Conservation (phyloP, 2,888 invertebrate species). For the Orthosia gothica region DNA sequence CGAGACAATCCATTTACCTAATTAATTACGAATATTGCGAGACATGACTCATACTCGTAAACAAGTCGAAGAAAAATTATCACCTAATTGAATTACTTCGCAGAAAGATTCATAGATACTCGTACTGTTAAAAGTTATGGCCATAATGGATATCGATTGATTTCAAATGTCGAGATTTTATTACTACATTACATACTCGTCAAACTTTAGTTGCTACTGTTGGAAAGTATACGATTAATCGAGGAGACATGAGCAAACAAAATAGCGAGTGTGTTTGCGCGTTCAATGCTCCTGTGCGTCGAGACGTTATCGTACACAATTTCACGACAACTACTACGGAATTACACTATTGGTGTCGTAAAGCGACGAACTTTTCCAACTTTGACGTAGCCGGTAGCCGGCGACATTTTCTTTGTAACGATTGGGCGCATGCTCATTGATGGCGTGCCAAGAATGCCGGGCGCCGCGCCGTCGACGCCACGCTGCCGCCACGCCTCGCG, state of each 20-base stretch:
- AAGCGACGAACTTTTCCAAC: constrained; percentile 64
- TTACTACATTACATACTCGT: neutral
- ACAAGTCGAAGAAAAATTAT: constrained; percentile 41
- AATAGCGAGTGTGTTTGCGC: constrained; percentile 19
- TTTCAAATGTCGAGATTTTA: neutral
- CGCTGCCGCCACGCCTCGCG: constrained; percentile 42
- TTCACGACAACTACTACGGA: constrained; percentile 55
- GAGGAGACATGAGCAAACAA: constrained; percentile 39
- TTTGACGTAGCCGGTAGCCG: constrained; percentile 61
- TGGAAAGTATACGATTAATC: constrained; percentile 24
- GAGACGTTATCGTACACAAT: constrained; percentile 50
- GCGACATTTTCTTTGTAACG: constrained; percentile 65
- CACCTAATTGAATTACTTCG: constrained; percentile 42
- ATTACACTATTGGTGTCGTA: constrained; percentile 57
- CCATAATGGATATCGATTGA: constrained; percentile 5
- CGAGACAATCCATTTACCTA: constrained; percentile 37
- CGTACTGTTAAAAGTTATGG: constrained; percentile 1
- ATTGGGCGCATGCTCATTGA: constrained; percentile 69
- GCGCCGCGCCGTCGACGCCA: constrained; percentile 58
- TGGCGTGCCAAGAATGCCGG: constrained; percentile 68
- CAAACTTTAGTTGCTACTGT: neutral
- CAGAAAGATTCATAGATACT: constrained; percentile 24
- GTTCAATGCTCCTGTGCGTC: constrained; percentile 52
- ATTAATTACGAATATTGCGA: constrained; percentile 36
- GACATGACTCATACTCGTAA: constrained; percentile 21